Evolutionary conservation across 2,888 invertebrate species (phyloP), one percentile per base, ranked within the genome.

Genomic region (Lasioglossum oenotherae): DNA sequence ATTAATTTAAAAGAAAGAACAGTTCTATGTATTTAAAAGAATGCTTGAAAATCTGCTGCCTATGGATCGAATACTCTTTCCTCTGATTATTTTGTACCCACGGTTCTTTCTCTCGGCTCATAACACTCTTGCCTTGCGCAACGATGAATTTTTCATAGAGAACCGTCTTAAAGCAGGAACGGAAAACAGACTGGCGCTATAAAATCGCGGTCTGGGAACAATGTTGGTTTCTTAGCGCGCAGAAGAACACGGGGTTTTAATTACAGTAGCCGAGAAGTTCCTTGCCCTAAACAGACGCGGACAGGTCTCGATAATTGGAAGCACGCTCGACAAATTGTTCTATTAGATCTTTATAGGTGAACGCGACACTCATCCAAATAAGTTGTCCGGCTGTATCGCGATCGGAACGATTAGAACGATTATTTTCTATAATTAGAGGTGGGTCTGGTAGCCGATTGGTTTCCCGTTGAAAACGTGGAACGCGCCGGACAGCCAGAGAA

Each of bases 351-450:
- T 84, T 81, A 69, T 69, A 53, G 49, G 27, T n/a, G 64, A 35
- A 41, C 71, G 67, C 72, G 60, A 76, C 71, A 46, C 73, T 44
- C 27, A 23, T 19, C 31, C 79, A 72, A 19, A 35, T 67, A 19
- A 71, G 80, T 82, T 87, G 85, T 80, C 44, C 35, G 38, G 77
- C n/a, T 35, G 74, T 49, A 67, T 85, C 69, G 73, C 74, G 74
- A 46, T 8, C 31, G 31, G 16, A 6, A 16, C 31, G 64, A 31
- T 64, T 64, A 31, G 31, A 27, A 64, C 14, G 16, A 69, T 53
- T 53, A 53, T 53, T 53, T 53, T 19, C 23, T 69, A 38, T 23
- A 38, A 23, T 38, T 10, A 23, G 31, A 31, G 27, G 19, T 23
- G 6, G 60, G 27, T n/a, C 27, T 27, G 60, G 10, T 27, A 1